Evolutionary conservation across 1,140 invertebrate genomes (phyloP).

Genomic region (Oreohelix idahoensis): DNA sequence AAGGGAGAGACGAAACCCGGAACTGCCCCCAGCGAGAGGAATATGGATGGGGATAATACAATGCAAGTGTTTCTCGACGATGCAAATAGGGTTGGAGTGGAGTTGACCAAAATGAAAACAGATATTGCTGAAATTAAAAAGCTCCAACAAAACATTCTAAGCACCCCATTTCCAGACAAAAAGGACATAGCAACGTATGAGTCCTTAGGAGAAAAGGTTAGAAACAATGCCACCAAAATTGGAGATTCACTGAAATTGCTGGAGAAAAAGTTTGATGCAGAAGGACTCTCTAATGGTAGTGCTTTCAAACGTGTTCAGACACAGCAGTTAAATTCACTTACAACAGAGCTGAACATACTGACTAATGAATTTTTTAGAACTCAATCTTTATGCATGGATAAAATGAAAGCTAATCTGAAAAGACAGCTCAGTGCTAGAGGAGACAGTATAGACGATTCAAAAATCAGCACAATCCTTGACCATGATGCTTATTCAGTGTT

Average conservation of each 20-base stretch:
- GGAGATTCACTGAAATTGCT: conserved; percentile 47
- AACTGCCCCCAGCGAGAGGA: conserved; percentile 28
- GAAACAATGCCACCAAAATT: conserved; percentile 37
- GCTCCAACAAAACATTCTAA: conserved; percentile 51
- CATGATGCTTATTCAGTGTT: conserved; percentile 53
- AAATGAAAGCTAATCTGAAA: conserved; percentile 51
- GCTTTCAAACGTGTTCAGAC: conserved; percentile 48
- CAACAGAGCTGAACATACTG: conserved; percentile 47
- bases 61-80: conserved; percentile 50
- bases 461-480: conserved; percentile 49
- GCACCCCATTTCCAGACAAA: conserved; percentile 50
- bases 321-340: conserved; percentile 54
- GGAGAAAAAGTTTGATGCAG: conserved; percentile 46
- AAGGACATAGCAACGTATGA: conserved; percentile 41
- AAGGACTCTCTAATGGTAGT: conserved; percentile 38
- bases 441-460: conserved; percentile 33
- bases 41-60: conserved; percentile 41
- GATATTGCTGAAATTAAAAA: conserved; percentile 51
- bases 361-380: conserved; percentile 56
- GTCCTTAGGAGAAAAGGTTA: conserved; percentile 32
- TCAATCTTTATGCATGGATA: conserved; percentile 60
- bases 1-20: conserved; percentile 48
- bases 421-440: conserved; percentile 48
- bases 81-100: conserved; percentile 48
- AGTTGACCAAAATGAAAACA: conserved; percentile 45